Percentiles rank a stretch among this genome's conserved stretches.
Conservation (phyloP, 2,113 vertebrate species). For the Seriola aureovittata region DNA sequence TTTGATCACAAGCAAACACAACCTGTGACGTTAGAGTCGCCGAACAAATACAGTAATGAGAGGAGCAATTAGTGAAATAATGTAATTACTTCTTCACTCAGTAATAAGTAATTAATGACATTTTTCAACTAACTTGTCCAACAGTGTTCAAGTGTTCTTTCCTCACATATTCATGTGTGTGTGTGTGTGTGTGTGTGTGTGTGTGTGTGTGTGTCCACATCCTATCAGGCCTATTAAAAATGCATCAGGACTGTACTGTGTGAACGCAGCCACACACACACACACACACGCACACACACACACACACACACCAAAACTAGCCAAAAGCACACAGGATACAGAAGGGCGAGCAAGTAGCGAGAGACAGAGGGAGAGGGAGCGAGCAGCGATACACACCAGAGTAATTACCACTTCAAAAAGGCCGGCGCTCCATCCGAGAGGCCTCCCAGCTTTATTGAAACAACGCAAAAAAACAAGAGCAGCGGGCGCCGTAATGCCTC, state of each 20-base stretch:
- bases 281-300: neutral
- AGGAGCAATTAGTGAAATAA: neutral
- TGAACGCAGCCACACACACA: slow-evolving; percentile 9
- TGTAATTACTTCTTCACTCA: neutral
- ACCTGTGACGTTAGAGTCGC: neutral
- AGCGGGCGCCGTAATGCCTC: slow-evolving; percentile 69
- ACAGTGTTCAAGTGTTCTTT: neutral
- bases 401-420: slow-evolving; percentile 81
- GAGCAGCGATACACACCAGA: slow-evolving; percentile 72
- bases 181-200: neutral
- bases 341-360: slow-evolving; percentile 34
- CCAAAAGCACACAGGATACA: slow-evolving; percentile 41
- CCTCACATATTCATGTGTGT: neutral
- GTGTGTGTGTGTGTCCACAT: slow-evolving; percentile 13
- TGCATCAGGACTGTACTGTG: slow-evolving; percentile 19
- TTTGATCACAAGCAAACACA: neutral
- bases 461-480: slow-evolving; percentile 74
- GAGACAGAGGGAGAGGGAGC: slow-evolving; percentile 14
- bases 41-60: neutral
- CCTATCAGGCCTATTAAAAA: slow-evolving; percentile 38
- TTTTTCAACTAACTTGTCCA: neutral
- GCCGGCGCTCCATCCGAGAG: slow-evolving; percentile 65
- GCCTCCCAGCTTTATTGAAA: slow-evolving; percentile 80
- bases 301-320: slow-evolving; percentile 7
- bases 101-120: neutral